These are phyloP conservation scores for Scelioninae gen. 1 DNA, from an alignment of 2,888 invertebrate species.

Conservation along the genomic window DNA sequence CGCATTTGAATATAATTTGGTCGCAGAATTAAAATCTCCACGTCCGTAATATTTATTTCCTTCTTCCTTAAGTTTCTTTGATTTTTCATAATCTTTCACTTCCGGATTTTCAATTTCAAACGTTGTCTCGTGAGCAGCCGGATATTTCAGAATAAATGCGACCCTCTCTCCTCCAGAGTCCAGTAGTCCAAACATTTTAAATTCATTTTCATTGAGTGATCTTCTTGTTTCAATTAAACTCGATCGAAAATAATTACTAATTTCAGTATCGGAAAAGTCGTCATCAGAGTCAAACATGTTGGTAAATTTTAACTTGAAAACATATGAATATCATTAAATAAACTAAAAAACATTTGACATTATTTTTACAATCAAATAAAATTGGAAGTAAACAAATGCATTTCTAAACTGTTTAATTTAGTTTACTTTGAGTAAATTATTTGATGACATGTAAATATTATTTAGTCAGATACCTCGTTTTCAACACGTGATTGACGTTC, in stretches of 20 bases:
- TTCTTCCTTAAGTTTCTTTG: conserved; percentile 88
- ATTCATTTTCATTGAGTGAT: conserved; percentile 86
- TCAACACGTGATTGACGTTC: background rate
- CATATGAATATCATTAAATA: too few species aligned
- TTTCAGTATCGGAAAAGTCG: conserved; percentile 74
- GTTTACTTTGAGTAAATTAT: background rate
- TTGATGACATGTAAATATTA: background rate
- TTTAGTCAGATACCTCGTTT: background rate
- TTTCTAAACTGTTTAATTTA: too few species aligned
- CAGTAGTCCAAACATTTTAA: conserved; percentile 87
- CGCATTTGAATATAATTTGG: conserved; percentile 89
- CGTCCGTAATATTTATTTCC: conserved; percentile 90
- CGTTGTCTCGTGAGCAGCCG: conserved; percentile 84
- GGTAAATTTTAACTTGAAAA: background rate
- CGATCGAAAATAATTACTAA: conserved; percentile 78
- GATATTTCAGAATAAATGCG: conserved; percentile 86
- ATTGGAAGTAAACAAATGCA: background rate
- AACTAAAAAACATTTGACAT: background rate
- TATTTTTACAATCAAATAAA: background rate
- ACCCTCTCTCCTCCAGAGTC: conserved; percentile 88
- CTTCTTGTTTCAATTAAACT: conserved; percentile 84
- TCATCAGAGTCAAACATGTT: conserved; percentile 65
- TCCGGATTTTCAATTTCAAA: conserved; percentile 85
- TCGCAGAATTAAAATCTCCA: conserved; percentile 89
- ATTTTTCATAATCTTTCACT: conserved; percentile 87